Percentiles rank a stretch among this genome's conserved stretches.
Conservation (phyloP, 2,797 vertebrate species). For the Tokudaia tokunoshimensis region DNA sequence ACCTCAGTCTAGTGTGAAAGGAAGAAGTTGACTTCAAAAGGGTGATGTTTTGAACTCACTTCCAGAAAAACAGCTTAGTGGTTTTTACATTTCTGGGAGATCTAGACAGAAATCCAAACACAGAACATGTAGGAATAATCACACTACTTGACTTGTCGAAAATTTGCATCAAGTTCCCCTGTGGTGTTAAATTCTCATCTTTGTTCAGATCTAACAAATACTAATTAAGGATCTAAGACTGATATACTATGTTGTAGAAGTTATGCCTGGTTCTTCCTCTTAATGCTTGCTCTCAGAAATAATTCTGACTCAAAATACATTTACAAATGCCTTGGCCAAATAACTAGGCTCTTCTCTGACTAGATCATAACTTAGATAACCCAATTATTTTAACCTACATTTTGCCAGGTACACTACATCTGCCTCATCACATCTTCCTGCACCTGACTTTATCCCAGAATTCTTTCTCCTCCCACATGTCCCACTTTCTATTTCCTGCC, state of each 20-base stretch:
- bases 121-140: neutral
- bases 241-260: neutral
- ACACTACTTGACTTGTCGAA: neutral
- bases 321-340: neutral
- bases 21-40: neutral
- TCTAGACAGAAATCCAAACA: conserved; percentile 30
- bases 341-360: neutral
- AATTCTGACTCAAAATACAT: neutral
- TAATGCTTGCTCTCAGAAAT: neutral
- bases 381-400: neutral
- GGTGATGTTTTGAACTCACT: neutral
- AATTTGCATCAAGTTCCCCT: neutral
- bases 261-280: neutral
- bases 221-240: neutral
- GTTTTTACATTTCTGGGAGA: neutral
- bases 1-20: neutral
- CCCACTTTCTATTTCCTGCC: neutral
- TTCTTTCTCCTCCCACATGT: neutral
- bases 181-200: neutral
- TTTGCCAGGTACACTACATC: neutral
- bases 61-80: neutral
- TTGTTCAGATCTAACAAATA: conserved; percentile 10
- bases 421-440: neutral
- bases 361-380: neutral
- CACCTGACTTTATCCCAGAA: neutral